Percentiles rank a stretch among this genome's conserved stretches.
Conservation (phyloP, 2,113 vertebrate species). For the Anolis sagrei region DNA sequence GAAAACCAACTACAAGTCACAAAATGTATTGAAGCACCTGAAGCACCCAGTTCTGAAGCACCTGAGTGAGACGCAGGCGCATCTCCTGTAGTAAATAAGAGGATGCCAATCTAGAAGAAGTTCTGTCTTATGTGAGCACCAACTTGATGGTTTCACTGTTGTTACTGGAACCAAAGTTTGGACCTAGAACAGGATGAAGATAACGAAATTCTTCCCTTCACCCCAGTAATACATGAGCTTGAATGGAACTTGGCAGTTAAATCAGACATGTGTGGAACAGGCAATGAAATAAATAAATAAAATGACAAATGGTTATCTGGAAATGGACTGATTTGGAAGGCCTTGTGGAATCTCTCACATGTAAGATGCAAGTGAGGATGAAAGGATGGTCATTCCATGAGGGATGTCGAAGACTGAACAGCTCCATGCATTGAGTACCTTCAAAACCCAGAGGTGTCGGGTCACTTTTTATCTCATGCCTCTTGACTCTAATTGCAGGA, state of each 20-base stretch:
- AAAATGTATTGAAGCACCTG: neutral
- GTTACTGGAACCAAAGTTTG: neutral
- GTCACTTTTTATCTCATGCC: conserved; percentile 94
- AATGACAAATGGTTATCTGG: conserved; percentile 11
- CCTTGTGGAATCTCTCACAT: neutral
- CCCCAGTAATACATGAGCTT: neutral
- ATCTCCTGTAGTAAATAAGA: neutral
- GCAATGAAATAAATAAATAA: neutral
- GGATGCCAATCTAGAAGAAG: neutral
- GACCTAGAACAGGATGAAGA: neutral
- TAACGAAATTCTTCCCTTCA: neutral
- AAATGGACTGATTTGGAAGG: neutral
- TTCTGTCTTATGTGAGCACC: neutral
- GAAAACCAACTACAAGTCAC: neutral
- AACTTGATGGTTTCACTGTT: neutral
- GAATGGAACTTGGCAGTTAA: neutral
- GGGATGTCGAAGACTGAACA: neutral
- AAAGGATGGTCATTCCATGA: conserved; percentile 50
- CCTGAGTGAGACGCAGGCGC: neutral
- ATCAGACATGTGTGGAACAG: conserved; percentile 4
- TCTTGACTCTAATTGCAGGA: conserved; percentile 89
- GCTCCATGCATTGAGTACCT: conserved; percentile 81
- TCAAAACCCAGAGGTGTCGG: conserved; percentile 92
- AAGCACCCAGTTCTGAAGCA: neutral
- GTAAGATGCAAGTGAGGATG: neutral